These are phyloP conservation scores for Caprella mutica DNA, from an alignment of 2,888 invertebrate species.

Conservation along the genomic window DNA sequence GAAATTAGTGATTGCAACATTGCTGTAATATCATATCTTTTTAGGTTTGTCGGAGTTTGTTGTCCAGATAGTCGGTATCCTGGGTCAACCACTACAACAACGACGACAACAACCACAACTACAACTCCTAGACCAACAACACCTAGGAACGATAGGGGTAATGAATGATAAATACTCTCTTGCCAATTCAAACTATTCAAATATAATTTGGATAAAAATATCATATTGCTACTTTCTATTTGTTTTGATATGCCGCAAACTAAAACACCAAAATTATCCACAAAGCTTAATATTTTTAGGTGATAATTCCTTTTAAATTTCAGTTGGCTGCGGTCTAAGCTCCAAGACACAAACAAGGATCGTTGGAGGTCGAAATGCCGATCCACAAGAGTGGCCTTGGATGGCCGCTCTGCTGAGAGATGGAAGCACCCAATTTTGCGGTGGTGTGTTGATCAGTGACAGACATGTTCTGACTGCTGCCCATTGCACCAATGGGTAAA, in stretches of 20 bases:
- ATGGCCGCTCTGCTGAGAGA: slow-evolving; percentile 62
- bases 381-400: slow-evolving; percentile 65
- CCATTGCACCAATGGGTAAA: slow-evolving; percentile 56
- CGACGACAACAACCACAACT: slow-evolving; percentile 14
- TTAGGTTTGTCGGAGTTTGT: slow-evolving; percentile 26
- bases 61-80: slow-evolving; percentile 13
- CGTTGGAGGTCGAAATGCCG: slow-evolving; percentile 53
- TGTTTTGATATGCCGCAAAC: no score
- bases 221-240: no score
- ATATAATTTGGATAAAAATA: no score
- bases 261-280: neutral
- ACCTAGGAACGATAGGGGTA: no score
- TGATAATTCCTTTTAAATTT: neutral
- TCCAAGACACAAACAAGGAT: slow-evolving; percentile 46
- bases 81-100: slow-evolving; percentile 1
- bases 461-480: slow-evolving; percentile 65
- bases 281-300: neutral
- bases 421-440: slow-evolving; percentile 54
- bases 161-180: no score
- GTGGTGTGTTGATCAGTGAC: slow-evolving; percentile 67
- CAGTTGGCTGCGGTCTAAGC: slow-evolving; percentile 49
- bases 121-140: slow-evolving; percentile 16
- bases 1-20: neutral
- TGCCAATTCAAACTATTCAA: no score
- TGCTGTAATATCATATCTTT: neutral